A percentile compares a stretch with the other conserved stretches of the same genome.
phyloP scores from a whole-genome alignment of 2,888 invertebrate species.

The Magallana nippona region DNA sequence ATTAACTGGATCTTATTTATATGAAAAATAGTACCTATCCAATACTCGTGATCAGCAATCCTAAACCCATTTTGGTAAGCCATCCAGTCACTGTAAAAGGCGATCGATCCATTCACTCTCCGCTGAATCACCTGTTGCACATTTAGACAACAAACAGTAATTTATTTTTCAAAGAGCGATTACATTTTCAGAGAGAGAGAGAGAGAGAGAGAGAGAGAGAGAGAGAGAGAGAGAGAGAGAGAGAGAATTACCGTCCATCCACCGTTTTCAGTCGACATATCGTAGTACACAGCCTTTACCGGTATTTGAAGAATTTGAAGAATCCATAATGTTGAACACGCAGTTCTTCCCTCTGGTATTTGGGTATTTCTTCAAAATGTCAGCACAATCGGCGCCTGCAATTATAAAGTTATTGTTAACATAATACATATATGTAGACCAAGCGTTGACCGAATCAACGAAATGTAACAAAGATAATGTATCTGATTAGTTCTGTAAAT shows the following conservation, averaged over 20 bases:
- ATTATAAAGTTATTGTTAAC: no score
- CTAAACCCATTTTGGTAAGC: background rate
- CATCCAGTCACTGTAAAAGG: background rate
- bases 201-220: slow-evolving; percentile 1
- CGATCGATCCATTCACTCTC: background rate
- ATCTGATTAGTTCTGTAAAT: no score
- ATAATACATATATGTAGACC: no score
- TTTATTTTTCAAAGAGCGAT: no score
- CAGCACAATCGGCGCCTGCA: background rate
- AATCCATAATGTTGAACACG: background rate
- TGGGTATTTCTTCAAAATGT: background rate
- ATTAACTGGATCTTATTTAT: no score
- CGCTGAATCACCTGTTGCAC: background rate
- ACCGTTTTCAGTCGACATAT: background rate
- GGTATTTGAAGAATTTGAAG: background rate
- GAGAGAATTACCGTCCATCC: background rate
- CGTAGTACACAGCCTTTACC: background rate
- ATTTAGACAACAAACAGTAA: no score
- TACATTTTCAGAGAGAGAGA: background rate
- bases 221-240: slow-evolving; percentile 7
- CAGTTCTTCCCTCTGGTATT: background rate
- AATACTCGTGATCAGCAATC: background rate
- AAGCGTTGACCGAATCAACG: no score
- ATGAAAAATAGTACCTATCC: background rate
- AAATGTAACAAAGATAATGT: no score